Evolutionary conservation across 2,113 vertebrate genomes (phyloP), one percentile per base, ranked within the genome.

Genomic region (Brachypodius melanocephalos): DNA sequence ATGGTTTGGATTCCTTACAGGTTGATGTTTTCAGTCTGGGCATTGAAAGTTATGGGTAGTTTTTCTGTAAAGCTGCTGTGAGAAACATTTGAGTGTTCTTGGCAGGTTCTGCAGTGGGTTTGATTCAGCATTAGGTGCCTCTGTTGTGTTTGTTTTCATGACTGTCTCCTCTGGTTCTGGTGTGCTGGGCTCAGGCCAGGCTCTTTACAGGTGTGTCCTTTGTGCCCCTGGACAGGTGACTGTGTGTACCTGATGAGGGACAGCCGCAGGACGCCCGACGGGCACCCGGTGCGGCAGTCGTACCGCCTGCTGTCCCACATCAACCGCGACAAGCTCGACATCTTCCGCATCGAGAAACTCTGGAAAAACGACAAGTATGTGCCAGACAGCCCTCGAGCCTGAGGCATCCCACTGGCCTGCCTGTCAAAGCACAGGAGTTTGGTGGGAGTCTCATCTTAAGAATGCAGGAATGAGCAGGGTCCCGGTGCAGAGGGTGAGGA

Each of bases 331-430:
- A 99, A 99, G 89, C 98, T 99, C 9, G 99, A 99, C 93, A 99
- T 99, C 96, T 99, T 99, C 98, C 98, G 99, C 75, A 99, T 99
- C 7, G 99, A 99, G 95, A 99, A 99, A 51, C 99, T 99, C 85
- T 99, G 99, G 99, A 99, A 99, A 90, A 99, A 99, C 6, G 99
- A 99, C 78, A 99, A 99, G 99, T 99, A 97, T 14, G 98, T 97
- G 88, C 57, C 43, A 32, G 43, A 6, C 55, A 31, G 7, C 78
- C 24, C 36, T 18, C 6, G 21, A 32, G 32, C 12, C 12, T 5
- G 58, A n/a, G 31, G 2, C 12, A 4, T 25, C 19, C 45, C n/a
- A 0, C 11, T n/a, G 12, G 20, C 38, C 81, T 69, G 4, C 61
- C 63, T 91, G 73, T 20, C 40, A 61, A 12, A 82, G n/a, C 32